phyloP scores from a whole-genome alignment of 2,797 vertebrate species.

The Spinibarbus caldwelli region DNA sequence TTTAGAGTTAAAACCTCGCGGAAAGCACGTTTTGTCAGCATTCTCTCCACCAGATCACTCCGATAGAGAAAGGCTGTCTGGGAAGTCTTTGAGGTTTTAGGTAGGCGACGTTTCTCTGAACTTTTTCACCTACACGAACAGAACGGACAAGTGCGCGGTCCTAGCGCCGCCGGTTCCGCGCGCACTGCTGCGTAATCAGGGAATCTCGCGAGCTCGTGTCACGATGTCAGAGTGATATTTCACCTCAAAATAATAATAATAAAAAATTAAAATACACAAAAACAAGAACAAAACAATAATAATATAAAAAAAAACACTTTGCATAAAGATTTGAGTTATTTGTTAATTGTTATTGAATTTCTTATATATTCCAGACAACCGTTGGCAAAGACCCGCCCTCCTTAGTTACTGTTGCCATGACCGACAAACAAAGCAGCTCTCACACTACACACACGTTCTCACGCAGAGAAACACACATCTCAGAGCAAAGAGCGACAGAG shows the following conservation, averaged over 20 bases:
- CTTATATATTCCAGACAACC: neutral
- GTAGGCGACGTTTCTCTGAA: constrained; percentile 42
- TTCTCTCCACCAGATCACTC: neutral
- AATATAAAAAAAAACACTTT: too few species aligned
- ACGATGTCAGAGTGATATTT: neutral
- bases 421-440: too few species aligned
- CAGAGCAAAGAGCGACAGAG: too few species aligned
- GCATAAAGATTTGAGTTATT: too few species aligned
- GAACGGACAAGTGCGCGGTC: constrained; percentile 13
- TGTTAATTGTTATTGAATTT: neutral
- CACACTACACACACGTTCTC: too few species aligned
- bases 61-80: neutral
- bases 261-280: too few species aligned
- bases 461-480: too few species aligned
- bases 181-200: neutral
- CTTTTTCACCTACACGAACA: constrained; percentile 35
- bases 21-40: constrained; percentile 27
- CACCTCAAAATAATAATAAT: too few species aligned
- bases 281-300: too few species aligned
- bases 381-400: too few species aligned
- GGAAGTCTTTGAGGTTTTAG: constrained; percentile 41
- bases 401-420: too few species aligned
- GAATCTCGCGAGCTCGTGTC: neutral
- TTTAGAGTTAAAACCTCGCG: neutral
- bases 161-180: neutral